Base-by-base conservation (phyloP, 2,888 invertebrate species). In the Himalopsyche anomala region DNA sequence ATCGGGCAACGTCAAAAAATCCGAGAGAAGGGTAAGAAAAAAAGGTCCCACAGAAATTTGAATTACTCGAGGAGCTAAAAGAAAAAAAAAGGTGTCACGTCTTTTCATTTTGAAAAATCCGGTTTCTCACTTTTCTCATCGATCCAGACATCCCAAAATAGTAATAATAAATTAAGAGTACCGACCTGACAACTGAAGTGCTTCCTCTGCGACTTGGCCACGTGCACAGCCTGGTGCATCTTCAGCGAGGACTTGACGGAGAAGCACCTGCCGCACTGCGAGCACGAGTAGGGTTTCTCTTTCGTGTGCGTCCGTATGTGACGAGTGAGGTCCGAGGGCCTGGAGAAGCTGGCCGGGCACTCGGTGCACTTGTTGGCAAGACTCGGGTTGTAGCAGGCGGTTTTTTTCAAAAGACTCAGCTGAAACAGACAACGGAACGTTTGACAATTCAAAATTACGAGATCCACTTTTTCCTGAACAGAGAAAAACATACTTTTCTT, bases 271-370 rank as follows among this genome's bases (percentile, higher is more conserved):
- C 62, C 38, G 51, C 87, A 87, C 28, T 51, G 38, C n/a, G 38
- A 28, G 28, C 87, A 85, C 0, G 15, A 38, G 40, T 82, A 87
- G 1, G 87, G 83, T 40, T 80, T 84, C 45, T 85, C 87, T 5
- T 82, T 55, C 9, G 87, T 87, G 56, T 87, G 87, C 5, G 40
- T 83, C 11, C 84, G 79, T 3, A 8, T 36, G 80, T 87, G 87
- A 19, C 87, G 84, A 4, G 62, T 8, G 17, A 87, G 83, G 51
- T 87, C 87, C 12, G 83, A 87, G 19, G 51, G 51, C 69, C 85
- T 87, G n/a, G 42, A 36, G 62, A 87, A 87, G 62, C 87, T 87
- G 19, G 79, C 85, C 55, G 82, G 82, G 54, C 87, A 87, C 28
- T 51, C 5, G 0, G 55, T 62, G 82, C 86, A 86, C 45, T 80